Base-by-base conservation (phyloP, 2,888 invertebrate genomes). In the Endotricha flammealis region DNA sequence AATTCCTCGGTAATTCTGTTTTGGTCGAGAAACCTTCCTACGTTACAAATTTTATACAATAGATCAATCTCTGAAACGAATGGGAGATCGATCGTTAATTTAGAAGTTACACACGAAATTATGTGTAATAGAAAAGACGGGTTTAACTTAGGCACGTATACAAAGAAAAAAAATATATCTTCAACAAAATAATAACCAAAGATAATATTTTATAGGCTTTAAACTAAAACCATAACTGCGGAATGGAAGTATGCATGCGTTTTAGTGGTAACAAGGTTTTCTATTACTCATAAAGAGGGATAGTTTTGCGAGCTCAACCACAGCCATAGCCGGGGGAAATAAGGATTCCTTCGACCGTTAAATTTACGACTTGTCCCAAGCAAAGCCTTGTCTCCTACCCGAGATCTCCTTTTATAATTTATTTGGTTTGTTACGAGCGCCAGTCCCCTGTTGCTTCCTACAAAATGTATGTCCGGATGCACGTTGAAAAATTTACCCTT, bases 291-390 rank as follows among this genome's bases (percentile, higher is more conserved):
- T 79, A 78, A 78, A 73, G 60, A 52, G 49, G 51, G 59, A 72
- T 73, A 75, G 77, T 81, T 76, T 72, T 65, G 68, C 69, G 57
- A 62, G 65, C 63, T 71, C 69, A 71, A 73, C 75, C 75, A 71
- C 71, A 66, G 68, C 75, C 71, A 75, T 72, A 72, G 71, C 59
- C 72, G 57, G 59, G 75, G 79, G 76, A 82, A 83, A 80, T 82
- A 78, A 78, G 80, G 73, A 76, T 65, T 73, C 68, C 66, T 76
- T 77, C 77, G 74, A 68, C 80, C 81, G 81, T 83, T 78, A 82
- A 85, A 85, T 85, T 85, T 85, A 85, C 83, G 83, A 81, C 79
- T 71, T 78, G 81, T 82, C 80, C 74, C 76, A 59, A 61, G 69
- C 53, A 79, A 76, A 80, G 72, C 73, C 72, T 70, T 72, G 78